Evolutionary conservation across 2,797 vertebrate genomes (phyloP), one percentile per base, ranked within the genome.

Genomic region (Myotis findleyi): DNA sequence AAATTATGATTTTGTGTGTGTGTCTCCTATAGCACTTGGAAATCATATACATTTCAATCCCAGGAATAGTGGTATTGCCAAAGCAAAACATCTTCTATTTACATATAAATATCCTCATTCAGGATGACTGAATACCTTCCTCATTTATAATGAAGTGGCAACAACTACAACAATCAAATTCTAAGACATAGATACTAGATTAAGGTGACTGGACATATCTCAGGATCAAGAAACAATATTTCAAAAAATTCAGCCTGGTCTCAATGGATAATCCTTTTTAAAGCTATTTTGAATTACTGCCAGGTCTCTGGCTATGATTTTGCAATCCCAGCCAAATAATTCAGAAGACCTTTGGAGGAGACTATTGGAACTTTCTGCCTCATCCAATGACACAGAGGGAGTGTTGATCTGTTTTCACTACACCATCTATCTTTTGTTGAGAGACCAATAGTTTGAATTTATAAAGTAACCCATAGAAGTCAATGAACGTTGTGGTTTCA

Each of bases 41-140:
- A 97, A 97, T 96, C 72, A n/a, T 85, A 97, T 95, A 96, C 87
- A 95, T 76, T 97, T 97, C 87, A 88, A 89, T 95, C 91, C 91
- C 94, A 97, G 96, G 96, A 97, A 97, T 79, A 91, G 96, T 97
- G 79, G 94, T 95, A 97, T 96, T 98, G 93, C 94, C 97, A 97
- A 95, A 96, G 96, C 93, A 98, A 97, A 98, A 97, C 92, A 96
- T 96, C 95, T 95, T 97, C 0, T 97, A 98, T 98, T 98, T 98
- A 95, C 98, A 98, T 98, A 97, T 97, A 98, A 98, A 98, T 98
- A 96, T 98, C 96, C 86, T 88, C 96, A 97, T 98, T 98, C 97
- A 95, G 85, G 92, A 95, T 96, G 97, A 98, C 93, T 97, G 97
- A 98, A 96, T 97, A 96, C 82, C 83, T 97, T 97, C 97, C 89